These are phyloP conservation scores for Orchesella cincta DNA, from an alignment of 1,140 invertebrate genomes.

Conservation along the genomic window DNA sequence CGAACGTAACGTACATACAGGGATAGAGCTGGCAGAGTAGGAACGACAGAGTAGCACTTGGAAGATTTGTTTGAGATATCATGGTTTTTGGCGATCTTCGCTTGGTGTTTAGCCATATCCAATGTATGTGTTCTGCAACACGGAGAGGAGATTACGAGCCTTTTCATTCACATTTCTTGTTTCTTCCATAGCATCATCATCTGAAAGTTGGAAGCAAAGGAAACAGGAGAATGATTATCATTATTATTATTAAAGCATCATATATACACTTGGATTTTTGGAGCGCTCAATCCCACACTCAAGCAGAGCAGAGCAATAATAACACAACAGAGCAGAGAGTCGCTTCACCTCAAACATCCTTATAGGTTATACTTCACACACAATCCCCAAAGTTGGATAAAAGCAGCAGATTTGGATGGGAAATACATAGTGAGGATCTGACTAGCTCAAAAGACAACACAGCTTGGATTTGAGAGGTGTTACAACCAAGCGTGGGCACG, in stretches of 20 bases:
- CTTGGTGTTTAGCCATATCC: not conserved
- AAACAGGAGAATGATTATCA: not conserved
- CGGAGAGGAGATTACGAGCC: no score
- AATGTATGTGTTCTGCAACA: no score
- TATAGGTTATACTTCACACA: not conserved
- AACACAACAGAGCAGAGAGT: not conserved
- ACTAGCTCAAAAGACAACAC: not conserved
- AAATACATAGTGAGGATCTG: not conserved
- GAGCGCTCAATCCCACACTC: constrained; percentile 3
- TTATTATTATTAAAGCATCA: not conserved
- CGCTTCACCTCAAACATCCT: constrained; percentile 6
- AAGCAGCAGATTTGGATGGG: not conserved
- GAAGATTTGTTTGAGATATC: not conserved
- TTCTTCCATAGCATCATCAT: not conserved
- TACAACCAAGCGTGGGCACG: constrained; percentile 40
- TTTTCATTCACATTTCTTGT: not conserved
- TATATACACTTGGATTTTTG: constrained; percentile 1
- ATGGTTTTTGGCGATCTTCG: not conserved
- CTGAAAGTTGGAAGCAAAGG: not conserved
- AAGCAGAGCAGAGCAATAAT: not conserved
- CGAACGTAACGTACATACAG: no score
- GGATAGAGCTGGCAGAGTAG: no score
- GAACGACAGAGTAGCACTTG: no score
- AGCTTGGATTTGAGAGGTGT: constrained; percentile 5
- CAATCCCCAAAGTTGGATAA: not conserved